These are phyloP conservation scores for Rostratula benghalensis DNA, from an alignment of 2,113 vertebrate genomes.

Conservation along the genomic window DNA sequence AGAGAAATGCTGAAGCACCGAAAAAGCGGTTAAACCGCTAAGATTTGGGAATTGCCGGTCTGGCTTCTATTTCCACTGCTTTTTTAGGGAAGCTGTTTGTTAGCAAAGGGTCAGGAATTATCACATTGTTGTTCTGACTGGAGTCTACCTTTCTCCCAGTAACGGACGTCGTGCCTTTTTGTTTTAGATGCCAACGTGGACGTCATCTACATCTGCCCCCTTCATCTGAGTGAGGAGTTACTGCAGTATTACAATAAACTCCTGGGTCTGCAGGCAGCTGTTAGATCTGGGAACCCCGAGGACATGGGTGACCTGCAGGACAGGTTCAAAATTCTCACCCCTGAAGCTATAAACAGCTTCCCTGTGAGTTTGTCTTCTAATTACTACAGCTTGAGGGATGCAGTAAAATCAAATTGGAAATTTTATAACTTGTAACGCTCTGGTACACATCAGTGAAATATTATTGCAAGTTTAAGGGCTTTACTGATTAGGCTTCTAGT, in stretches of 20 bases:
- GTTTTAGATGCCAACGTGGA: slow-evolving; percentile 87
- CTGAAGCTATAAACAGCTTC: slow-evolving; percentile 88
- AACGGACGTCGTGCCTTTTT: slow-evolving; percentile 59
- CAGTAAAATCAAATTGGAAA: slow-evolving; percentile 85
- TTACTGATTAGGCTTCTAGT: slow-evolving; percentile 81
- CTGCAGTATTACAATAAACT: slow-evolving; percentile 85
- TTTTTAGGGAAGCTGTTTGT: neutral
- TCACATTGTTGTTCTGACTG: neutral
- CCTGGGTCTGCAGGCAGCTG: slow-evolving; percentile 80
- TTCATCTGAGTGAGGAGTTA: slow-evolving; percentile 81
- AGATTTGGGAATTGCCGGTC: neutral
- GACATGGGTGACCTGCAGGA: slow-evolving; percentile 75
- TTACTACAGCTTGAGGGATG: slow-evolving; percentile 77
- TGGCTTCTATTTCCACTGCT: neutral
- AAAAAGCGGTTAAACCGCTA: neutral
- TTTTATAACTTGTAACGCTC: slow-evolving; percentile 82
- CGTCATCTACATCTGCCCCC: slow-evolving; percentile 89
- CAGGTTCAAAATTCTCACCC: slow-evolving; percentile 89
- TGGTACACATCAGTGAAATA: slow-evolving; percentile 82
- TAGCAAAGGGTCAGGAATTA: neutral
- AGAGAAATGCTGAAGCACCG: slow-evolving; percentile 7
- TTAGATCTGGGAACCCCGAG: slow-evolving; percentile 72
- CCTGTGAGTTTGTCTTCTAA: slow-evolving; percentile 85
- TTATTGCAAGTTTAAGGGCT: slow-evolving; percentile 80
- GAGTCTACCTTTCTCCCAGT: slow-evolving; percentile 44